Conservation (phyloP, 37 sponge, comb jelly and placozoan species). For the Crambe crambe region DNA sequence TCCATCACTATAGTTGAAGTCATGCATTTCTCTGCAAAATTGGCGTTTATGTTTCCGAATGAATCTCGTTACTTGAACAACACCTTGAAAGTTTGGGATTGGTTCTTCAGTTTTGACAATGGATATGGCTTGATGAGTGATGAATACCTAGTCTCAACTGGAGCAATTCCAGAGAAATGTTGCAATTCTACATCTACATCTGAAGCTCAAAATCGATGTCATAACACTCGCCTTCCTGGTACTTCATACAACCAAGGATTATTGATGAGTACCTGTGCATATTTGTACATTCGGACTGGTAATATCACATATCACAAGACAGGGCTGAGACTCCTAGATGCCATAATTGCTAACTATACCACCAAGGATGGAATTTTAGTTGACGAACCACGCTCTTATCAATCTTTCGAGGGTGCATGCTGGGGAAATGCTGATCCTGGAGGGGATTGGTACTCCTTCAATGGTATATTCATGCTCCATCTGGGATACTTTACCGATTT, state of each 20-base stretch:
- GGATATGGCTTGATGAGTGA: slow-evolving; percentile 43
- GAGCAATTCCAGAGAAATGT: slow-evolving; percentile 41
- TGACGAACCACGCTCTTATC: slow-evolving; percentile 34
- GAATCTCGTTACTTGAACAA: background rate
- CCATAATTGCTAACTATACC: slow-evolving; percentile 41
- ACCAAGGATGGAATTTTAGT: slow-evolving; percentile 32
- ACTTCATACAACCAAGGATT: slow-evolving; percentile 58
- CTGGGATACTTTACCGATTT: slow-evolving; percentile 38
- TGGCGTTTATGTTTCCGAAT: slow-evolving; percentile 41
- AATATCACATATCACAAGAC: slow-evolving; percentile 27
- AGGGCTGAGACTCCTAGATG: slow-evolving; percentile 35
- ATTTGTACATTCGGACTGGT: slow-evolving; percentile 45
- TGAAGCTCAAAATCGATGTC: background rate
- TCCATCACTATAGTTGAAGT: slow-evolving; percentile 46
- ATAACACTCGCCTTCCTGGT: slow-evolving; percentile 12
- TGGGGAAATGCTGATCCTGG: slow-evolving; percentile 25
- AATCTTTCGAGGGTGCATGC: slow-evolving; percentile 3
- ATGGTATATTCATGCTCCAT: slow-evolving; percentile 56
- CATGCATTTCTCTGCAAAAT: slow-evolving; percentile 25
- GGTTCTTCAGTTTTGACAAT: slow-evolving; percentile 46
- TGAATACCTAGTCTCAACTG: slow-evolving; percentile 36
- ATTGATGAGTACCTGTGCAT: slow-evolving; percentile 44
- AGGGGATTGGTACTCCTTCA: slow-evolving; percentile 52
- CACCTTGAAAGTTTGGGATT: slow-evolving; percentile 38
- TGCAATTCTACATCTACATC: slow-evolving; percentile 32